A percentile compares a stretch with the other conserved stretches of the same genome.
These are phyloP conservation scores for Globia sparganii DNA, from an alignment of 2,888 invertebrate genomes.

Conservation along the genomic window DNA sequence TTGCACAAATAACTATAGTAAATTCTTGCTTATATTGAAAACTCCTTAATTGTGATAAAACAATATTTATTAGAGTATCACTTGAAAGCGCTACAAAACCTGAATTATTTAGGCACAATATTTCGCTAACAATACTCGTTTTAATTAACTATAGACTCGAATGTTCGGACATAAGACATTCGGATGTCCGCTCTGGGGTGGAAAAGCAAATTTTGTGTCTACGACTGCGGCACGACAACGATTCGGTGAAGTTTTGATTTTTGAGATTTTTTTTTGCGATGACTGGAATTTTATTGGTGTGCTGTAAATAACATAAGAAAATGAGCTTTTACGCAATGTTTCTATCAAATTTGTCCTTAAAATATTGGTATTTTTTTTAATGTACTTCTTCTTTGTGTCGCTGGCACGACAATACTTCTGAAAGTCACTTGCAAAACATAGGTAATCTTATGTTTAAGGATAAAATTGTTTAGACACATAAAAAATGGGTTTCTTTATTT, in stretches of 20 bases:
- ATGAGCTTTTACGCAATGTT: not conserved
- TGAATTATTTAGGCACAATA: constrained; percentile 57
- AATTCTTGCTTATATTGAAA: not conserved
- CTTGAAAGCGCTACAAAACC: constrained; percentile 39
- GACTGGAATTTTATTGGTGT: not conserved
- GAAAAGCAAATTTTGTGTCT: constrained; percentile 44
- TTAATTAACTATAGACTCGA: constrained; percentile 84
- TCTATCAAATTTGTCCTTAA: not conserved
- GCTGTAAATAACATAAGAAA: not conserved
- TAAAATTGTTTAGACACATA: not conserved
- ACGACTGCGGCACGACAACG: constrained; percentile 67
- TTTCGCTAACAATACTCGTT: constrained; percentile 80
- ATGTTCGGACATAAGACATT: constrained; percentile 83
- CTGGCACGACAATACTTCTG: not conserved
- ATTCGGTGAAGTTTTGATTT: constrained; percentile 9
- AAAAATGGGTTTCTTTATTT: too few species aligned
- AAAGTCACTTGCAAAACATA: not conserved
- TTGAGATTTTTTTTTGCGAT: not conserved
- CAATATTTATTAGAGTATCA: constrained; percentile 14
- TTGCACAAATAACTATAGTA: too few species aligned
- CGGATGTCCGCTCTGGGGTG: constrained; percentile 77
- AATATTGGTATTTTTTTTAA: not conserved
- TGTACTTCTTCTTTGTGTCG: too few species aligned
- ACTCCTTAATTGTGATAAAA: not conserved
- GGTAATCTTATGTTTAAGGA: not conserved